phyloP scores from a whole-genome alignment of 2,888 invertebrate species.

The Hyalella azteca region DNA sequence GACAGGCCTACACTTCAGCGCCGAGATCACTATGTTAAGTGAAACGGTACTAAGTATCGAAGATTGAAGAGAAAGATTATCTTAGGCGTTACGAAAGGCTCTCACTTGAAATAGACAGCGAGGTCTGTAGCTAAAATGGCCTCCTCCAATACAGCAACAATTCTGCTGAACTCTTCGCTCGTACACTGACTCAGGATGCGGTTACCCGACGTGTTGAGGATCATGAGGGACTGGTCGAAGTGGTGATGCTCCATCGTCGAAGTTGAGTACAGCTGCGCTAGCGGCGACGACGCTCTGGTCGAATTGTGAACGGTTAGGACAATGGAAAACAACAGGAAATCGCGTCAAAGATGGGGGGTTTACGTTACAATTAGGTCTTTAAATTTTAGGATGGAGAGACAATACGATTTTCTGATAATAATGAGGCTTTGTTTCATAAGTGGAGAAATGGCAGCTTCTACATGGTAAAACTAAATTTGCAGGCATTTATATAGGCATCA shows the following conservation, averaged over 20 bases:
- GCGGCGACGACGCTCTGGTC: conserved; percentile 88
- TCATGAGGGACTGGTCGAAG: conserved; percentile 96
- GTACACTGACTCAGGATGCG: conserved; percentile 87
- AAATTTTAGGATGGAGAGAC: neutral
- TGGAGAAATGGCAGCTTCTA: too few relatives aligned
- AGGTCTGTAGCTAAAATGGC: conserved; percentile 93
- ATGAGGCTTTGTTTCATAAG: neutral
- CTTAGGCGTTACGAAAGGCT: neutral
- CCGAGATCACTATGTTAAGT: too few relatives aligned
- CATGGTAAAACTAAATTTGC: too few relatives aligned
- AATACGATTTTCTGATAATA: neutral
- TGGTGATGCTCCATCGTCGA: conserved; percentile 98
- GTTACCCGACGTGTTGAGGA: conserved; percentile 82
- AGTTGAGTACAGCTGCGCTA: conserved; percentile 89
- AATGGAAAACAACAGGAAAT: conserved; percentile 59
- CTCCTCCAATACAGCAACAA: conserved; percentile 89
- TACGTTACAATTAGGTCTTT: neutral
- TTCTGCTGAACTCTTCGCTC: conserved; percentile 87
- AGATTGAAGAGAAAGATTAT: too few relatives aligned
- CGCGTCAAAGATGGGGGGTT: neutral
- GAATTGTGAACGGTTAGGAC: too few relatives aligned
- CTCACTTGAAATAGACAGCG: conserved; percentile 78
- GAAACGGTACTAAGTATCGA: too few relatives aligned
- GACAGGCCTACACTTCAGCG: too few relatives aligned
- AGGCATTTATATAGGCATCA: too few relatives aligned